Evolutionary conservation across 2,113 vertebrate species (phyloP), one percentile per base, ranked within the genome.

Genomic region (Zapus hudsonius): DNA sequence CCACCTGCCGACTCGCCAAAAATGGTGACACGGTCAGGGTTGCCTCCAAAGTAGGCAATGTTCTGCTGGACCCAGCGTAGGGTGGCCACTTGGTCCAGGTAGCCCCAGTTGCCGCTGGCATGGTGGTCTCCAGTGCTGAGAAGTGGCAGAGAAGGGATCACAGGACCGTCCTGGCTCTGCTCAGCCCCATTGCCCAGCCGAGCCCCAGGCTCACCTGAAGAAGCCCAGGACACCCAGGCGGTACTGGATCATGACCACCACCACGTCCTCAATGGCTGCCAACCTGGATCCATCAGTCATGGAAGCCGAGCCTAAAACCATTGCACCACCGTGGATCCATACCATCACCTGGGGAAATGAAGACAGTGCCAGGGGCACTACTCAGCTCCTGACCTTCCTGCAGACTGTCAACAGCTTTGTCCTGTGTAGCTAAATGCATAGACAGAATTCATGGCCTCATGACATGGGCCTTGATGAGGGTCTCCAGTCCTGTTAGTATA

Each of bases 51-150:
- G 52, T 82, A 89, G 85, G 96, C 93, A 3, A 99, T 98, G 44
- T 99, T 99, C 80, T 98, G 96, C 94, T 98, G 97, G 25, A 99
- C 98, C 98, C 99, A 99, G 73, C 67, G 96, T 8, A 96, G 87
- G 0, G 98, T 98, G 0, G 97, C 97, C 33, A 99, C 97, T 96
- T 99, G 98, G 85, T 99, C 98, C 95, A 98, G 19, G 85, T 98
- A 98, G 25, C 98, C 98, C 97, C 98, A 98, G 96, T 99, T 99
- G 0, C 98, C 98, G 12, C 42, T 42, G 22, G 98, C 97, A 0
- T 98, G 94, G 16, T 98, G 83, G 72, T 98, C 98, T 64, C 98
- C 98, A 29, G 98, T 98, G 96, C 98, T 99, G 74, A 86, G 47
- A 95, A 63, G 29, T 55, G n/a, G 12, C 40, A 69, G 72, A n/a